Evolutionary conservation across 2,888 invertebrate species (phyloP).

Genomic region (Pseudeuparius sepicola): DNA sequence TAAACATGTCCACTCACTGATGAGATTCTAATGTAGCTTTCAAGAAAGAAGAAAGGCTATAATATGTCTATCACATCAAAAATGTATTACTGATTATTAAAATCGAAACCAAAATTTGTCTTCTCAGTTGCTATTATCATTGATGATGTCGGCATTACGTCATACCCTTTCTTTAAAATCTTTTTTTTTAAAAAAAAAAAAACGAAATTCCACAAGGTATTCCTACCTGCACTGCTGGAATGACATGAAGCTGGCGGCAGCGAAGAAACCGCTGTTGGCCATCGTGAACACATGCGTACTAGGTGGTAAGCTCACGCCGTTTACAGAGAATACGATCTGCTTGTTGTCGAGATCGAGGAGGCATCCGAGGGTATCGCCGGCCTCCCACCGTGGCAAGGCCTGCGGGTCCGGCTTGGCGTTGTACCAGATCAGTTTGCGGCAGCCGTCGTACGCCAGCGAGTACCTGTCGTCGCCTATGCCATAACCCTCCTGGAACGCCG

Average conservation of each 20-base stretch:
- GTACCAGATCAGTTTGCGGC: conserved; percentile 82
- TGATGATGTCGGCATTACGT: too few species aligned
- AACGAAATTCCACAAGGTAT: too few species aligned
- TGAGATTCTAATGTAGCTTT: too few species aligned
- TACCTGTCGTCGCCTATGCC: conserved; percentile 90
- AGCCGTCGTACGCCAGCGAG: conserved; percentile 88
- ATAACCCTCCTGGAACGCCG: conserved; percentile 78
- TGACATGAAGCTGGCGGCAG: conserved; percentile 94
- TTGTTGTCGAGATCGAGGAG: conserved; percentile 65
- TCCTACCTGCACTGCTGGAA: conserved; percentile 94
- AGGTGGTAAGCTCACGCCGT: conserved; percentile 61
- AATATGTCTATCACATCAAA: too few species aligned
- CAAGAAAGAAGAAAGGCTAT: too few species aligned
- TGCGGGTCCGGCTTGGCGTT: conserved; percentile 62
- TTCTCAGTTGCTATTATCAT: too few species aligned
- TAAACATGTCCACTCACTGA: too few species aligned
- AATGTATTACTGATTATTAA: too few species aligned
- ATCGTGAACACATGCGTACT: conserved; percentile 66
- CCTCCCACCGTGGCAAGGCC: conserved; percentile 57
- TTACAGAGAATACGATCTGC: conserved; percentile 73
- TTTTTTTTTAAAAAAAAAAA: too few species aligned
- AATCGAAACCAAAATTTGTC: too few species aligned
- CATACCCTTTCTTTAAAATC: too few species aligned
- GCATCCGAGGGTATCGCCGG: conserved; percentile 80
- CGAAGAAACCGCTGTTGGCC: conserved; percentile 82